Percentiles rank a stretch among this genome's conserved stretches.
Evolutionary conservation across 2,113 vertebrate genomes (phyloP).

Genomic region (Peucedramus taeniatus): DNA sequence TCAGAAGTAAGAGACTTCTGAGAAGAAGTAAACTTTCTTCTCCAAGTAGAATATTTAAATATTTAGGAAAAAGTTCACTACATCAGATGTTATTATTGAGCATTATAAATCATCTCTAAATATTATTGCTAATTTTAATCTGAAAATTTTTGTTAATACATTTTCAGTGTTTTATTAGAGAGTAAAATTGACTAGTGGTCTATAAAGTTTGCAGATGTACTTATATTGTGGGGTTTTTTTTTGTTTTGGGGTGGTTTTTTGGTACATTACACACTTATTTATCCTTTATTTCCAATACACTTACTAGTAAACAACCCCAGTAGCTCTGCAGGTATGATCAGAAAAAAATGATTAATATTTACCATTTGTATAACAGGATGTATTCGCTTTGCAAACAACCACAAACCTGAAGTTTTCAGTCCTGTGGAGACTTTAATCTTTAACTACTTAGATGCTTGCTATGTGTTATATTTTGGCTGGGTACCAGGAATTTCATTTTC

Average conservation of each 20-base stretch:
- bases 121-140: background rate
- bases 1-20: background rate
- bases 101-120: background rate
- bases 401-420: background rate
- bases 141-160: background rate
- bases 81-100: background rate
- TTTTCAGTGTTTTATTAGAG: background rate
- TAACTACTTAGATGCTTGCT: background rate
- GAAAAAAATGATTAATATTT: background rate
- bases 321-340: background rate
- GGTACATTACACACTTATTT: background rate
- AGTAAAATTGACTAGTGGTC: background rate
- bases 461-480: background rate
- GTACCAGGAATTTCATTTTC: background rate
- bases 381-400: background rate
- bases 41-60: background rate
- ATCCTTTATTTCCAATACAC: background rate
- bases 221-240: rapidly evolving
- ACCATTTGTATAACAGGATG: background rate
- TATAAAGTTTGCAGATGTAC: background rate
- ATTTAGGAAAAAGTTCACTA: background rate
- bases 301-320: background rate
- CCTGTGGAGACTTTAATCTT: background rate
- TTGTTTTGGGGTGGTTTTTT: background rate
- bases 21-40: background rate